Evolutionary conservation across 2,113 vertebrate genomes (phyloP), one percentile per base, ranked within the genome.

Genomic region (Seriola quinqueradiata): DNA sequence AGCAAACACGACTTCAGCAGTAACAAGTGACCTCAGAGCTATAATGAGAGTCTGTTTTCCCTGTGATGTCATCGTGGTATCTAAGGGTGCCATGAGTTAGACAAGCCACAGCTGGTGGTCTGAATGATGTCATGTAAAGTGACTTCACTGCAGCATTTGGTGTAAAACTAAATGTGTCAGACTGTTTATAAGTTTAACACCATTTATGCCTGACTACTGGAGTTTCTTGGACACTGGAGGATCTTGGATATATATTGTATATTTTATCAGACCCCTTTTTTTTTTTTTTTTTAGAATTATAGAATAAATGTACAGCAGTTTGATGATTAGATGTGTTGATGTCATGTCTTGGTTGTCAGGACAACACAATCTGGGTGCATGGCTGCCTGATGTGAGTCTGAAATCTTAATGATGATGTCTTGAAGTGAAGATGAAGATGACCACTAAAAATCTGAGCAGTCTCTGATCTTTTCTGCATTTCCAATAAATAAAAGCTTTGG

Each of bases 21-120:
- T 54, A 58, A 16, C 57, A 9, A 25, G 36, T 69, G 32, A 87
- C 28, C 70, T 65, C 66, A 25, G 46, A 67, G 68, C 69, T 66
- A 50, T 75, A 69, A 75, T 60, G 64, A 80, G 13, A 17, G 25
- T 74, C 55, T 76, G 54, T 82, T 87, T 88, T 83, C 63, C 69
- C 77, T 32, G 23, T 81, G 87, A 91, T 70, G 63, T 92, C 86
- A 90, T 40, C 1, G 12, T 57, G 52, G 57, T 75, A 54, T 70
- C 78, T 80, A 46, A 77, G 82, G 77, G 83, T 85, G 70, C 69
- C 64, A 25, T 52, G 10, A 46, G 70, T 66, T n/a, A 83, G 83
- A 89, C 71, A 48, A 34, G 58, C 64, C 44, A 13, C 70, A 85
- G 78, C 84, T 85, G 84, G 79, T 84, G 86, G 82, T 79, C 75